Conservation (phyloP, 2,113 vertebrate genomes). For the Sorex araneus region DNA sequence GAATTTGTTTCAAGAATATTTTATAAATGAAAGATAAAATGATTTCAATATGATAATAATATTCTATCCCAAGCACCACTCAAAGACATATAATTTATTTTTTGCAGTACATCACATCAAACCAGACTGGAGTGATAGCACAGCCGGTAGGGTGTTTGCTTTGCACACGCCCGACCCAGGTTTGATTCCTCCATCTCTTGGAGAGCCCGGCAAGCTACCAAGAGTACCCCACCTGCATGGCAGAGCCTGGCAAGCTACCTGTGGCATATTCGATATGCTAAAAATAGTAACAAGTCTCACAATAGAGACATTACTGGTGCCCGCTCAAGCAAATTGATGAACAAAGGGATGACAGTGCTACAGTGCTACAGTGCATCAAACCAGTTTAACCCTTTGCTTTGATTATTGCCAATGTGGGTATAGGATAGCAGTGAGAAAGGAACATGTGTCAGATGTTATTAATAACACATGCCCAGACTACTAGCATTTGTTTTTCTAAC, state of each 20-base stretch:
- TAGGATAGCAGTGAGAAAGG: neutral
- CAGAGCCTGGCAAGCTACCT: too few relatives aligned
- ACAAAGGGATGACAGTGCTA: too few relatives aligned
- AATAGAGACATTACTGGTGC: too few relatives aligned
- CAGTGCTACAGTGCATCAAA: constrained; percentile 16
- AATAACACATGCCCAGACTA: constrained; percentile 57
- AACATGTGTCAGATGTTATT: constrained; percentile 46
- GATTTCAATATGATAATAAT: constrained; percentile 47
- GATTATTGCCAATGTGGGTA: neutral
- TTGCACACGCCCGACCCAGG: too few relatives aligned
- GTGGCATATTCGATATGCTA: too few relatives aligned
- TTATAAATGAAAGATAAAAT: constrained; percentile 61
- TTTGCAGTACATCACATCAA: constrained; percentile 37
- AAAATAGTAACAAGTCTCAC: too few relatives aligned
- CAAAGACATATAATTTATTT: constrained; percentile 68
- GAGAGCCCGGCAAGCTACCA: too few relatives aligned
- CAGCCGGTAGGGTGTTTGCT: too few relatives aligned
- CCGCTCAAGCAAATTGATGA: too few relatives aligned
- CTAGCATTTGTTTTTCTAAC: constrained; percentile 68
- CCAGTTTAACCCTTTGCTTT: constrained; percentile 50
- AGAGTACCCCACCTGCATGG: too few relatives aligned
- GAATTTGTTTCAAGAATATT: constrained; percentile 39
- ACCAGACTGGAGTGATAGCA: too few relatives aligned
- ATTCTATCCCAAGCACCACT: constrained; percentile 20
- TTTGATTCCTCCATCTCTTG: too few relatives aligned